A percentile compares a stretch with the other conserved stretches of the same genome.
phyloP scores from a whole-genome alignment of 92 coral and sea anemone genomes.

The Epizoanthus stellaris region DNA sequence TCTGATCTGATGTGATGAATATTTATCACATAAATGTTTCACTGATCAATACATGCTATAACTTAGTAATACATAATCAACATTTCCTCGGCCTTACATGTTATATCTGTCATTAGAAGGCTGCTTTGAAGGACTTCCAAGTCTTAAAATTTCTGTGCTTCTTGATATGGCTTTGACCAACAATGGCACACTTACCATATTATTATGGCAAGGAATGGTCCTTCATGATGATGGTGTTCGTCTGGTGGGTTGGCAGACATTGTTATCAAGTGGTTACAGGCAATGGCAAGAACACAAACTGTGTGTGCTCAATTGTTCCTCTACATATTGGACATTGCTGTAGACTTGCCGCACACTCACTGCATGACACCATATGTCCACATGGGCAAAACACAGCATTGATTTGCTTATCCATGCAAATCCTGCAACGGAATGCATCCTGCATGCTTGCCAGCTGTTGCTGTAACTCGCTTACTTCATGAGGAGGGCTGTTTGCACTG shows the following conservation, averaged over 20 bases:
- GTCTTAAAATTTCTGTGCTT: too few species aligned
- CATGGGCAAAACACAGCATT: conserved; percentile 93
- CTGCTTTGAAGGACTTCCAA: too few species aligned
- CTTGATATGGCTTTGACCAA: too few species aligned
- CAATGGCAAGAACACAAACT: conserved; percentile 84
- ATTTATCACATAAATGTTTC: too few species aligned
- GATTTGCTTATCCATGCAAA: conserved; percentile 95
- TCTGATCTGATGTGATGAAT: too few species aligned
- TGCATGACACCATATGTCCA: conserved; percentile 98
- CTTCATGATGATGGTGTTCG: too few species aligned
- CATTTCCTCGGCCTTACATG: too few species aligned
- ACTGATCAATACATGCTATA: too few species aligned
- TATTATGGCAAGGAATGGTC: not conserved
- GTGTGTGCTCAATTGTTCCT: conserved; percentile 71
- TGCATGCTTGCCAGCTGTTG: conserved; percentile 80
- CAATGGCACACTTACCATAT: not conserved
- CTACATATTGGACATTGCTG: conserved; percentile 89
- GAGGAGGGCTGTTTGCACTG: conserved; percentile 33
- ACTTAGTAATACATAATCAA: too few species aligned
- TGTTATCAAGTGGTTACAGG: conserved; percentile 5
- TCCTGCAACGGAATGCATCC: conserved; percentile 86
- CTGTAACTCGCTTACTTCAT: conserved; percentile 58
- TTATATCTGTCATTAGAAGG: too few species aligned
- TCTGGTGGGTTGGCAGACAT: not conserved
- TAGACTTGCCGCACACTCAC: conserved; percentile 73